A percentile compares a stretch with the other conserved stretches of the same genome.
These are phyloP conservation scores for Pseudobourletiella spinata DNA, from an alignment of 1,140 invertebrate species.

Conservation along the genomic window DNA sequence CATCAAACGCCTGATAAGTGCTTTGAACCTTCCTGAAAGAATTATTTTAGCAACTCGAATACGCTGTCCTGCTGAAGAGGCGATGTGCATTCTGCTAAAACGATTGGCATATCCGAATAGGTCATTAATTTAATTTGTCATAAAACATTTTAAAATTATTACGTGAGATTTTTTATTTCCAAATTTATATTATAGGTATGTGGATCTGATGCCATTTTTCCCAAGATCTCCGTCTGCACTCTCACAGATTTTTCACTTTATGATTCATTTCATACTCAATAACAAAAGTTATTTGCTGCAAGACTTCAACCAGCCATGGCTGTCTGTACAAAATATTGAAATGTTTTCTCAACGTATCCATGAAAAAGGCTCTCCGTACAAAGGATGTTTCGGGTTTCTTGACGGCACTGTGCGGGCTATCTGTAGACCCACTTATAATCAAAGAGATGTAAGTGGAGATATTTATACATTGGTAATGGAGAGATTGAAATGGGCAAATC, in stretches of 20 bases:
- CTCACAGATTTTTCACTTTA: not conserved
- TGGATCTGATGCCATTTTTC: slow-evolving; percentile 2
- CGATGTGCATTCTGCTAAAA: slow-evolving; percentile 2
- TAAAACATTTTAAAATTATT: not conserved
- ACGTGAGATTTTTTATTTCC: not conserved
- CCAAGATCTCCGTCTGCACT: not conserved
- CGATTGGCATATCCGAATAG: slow-evolving; percentile 7
- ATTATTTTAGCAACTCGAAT: no score
- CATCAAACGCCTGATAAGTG: no score
- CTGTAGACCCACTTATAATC: not conserved
- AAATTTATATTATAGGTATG: slow-evolving; percentile 2
- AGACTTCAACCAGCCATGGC: not conserved
- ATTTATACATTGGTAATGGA: not conserved
- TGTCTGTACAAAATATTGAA: not conserved
- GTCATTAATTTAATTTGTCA: not conserved
- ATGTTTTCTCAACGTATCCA: not conserved
- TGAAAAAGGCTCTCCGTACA: slow-evolving; percentile 11
- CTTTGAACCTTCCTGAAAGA: no score
- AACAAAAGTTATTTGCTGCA: not conserved
- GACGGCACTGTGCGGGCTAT: slow-evolving; percentile 18
- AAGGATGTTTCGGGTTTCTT: slow-evolving; percentile 6
- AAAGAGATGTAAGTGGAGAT: not conserved
- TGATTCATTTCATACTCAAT: not conserved
- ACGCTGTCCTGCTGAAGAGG: no score
- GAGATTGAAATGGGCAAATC: not conserved